Percentiles rank a stretch among this genome's conserved stretches.
Evolutionary conservation across 2,113 vertebrate genomes (phyloP).

Genomic region (Phalacrocorax brasilianus): DNA sequence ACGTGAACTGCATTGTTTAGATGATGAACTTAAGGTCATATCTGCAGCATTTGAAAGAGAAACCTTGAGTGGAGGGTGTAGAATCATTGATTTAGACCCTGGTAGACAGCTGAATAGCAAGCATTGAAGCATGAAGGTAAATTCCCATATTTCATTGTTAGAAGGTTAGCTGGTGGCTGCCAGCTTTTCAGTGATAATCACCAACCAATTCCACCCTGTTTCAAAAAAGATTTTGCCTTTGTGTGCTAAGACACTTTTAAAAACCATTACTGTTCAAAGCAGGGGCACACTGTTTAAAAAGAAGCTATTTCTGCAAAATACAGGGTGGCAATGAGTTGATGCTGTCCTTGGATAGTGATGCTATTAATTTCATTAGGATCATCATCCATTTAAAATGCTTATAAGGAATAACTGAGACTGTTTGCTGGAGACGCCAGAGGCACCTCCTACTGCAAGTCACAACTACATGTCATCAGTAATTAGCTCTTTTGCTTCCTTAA

Average conservation of each 20-base stretch:
- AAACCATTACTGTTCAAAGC: slow-evolving; percentile 59
- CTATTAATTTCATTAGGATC: slow-evolving; percentile 66
- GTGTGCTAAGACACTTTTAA: slow-evolving; percentile 54
- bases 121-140: slow-evolving; percentile 94
- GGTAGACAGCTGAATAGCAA: slow-evolving; percentile 83
- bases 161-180: slow-evolving; percentile 87
- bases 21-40: slow-evolving; percentile 71
- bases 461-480: neutral
- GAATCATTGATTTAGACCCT: slow-evolving; percentile 94
- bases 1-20: slow-evolving; percentile 67
- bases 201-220: slow-evolving; percentile 86
- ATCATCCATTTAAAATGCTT: slow-evolving; percentile 53
- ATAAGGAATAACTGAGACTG: neutral
- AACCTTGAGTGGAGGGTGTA: slow-evolving; percentile 89
- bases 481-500: neutral
- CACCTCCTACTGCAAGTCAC: neutral
- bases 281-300: slow-evolving; percentile 34
- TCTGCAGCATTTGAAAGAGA: slow-evolving; percentile 83
- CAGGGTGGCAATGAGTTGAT: neutral
- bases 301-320: slow-evolving; percentile 42
- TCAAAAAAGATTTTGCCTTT: slow-evolving; percentile 65
- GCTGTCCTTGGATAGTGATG: slow-evolving; percentile 66
- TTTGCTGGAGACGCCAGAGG: neutral
- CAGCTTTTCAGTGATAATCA: slow-evolving; percentile 81
- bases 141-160: slow-evolving; percentile 96